Base-by-base conservation (phyloP, 1,140 invertebrate species). In the Halesus radiatus region DNA sequence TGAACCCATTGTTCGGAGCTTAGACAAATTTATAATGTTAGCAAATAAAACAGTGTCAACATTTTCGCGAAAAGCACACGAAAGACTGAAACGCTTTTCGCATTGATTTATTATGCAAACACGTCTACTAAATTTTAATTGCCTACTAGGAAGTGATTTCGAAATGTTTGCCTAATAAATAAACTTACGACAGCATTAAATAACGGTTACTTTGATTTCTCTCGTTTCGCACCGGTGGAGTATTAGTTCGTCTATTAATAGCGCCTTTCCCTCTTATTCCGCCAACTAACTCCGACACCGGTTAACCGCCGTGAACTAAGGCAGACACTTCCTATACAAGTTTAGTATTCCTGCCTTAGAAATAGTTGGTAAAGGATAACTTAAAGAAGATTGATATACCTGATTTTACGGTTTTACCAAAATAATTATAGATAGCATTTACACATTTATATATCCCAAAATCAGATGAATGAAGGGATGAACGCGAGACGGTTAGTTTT, bases 1-100 rank as follows among this genome's bases (percentile, higher is more conserved):
- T 70, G 66, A 45, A 16, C 37, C 6, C 7, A 70, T 20, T 70
- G 29, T 45, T 45, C 22, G 66, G 66, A 70, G 32, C 66, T 45
- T 6, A 23, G 3, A 23, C 66, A 10, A 70, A 45, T 70, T 22
- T 16, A 16, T 64, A 64, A 26, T 29, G 23, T 64, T 13, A 29
- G 18, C 23, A 64, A 64, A 23, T 64, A 23, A 29, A 64, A 64
- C 20, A 64, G 18, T 20, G n/a, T 10, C 22, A 22, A 20, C 22
- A 18, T 56, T 56, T 22, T 56, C n/a, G n/a, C n/a, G n/a, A 18
- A 18, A 18, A 18, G 7, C 22, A 18, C 22, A 4, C 22, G 22
- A 20, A 22, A 22, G 6, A 56, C n/a, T 22, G 54, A 18, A 56
- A 45, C 10, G 37, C 37, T 45, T 45, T 45, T 45, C 37, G 54